phyloP scores from a whole-genome alignment of 2,113 vertebrate species.

The Sphyrna mokarran region DNA sequence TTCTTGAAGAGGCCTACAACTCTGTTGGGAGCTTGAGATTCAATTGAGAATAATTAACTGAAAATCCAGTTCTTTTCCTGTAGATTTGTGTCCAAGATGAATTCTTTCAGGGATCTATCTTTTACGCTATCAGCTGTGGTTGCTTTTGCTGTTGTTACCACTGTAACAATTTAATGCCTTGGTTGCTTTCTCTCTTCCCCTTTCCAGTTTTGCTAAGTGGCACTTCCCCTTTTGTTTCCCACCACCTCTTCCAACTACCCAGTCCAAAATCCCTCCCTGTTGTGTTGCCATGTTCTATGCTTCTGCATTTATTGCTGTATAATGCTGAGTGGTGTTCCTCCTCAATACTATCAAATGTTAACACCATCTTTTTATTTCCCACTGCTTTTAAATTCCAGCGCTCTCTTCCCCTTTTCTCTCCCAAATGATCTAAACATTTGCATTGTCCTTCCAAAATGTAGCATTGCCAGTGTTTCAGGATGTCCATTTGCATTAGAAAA shows the following conservation, averaged over 20 bases:
- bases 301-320: not conserved
- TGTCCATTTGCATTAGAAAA: not conserved
- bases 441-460: not conserved
- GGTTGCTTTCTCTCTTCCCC: not conserved
- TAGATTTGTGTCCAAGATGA: not conserved
- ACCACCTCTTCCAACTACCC: not conserved
- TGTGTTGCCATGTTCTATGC: not conserved
- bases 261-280: not conserved
- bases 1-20: not conserved
- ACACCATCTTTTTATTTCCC: not conserved
- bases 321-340: not conserved
- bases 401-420: not conserved
- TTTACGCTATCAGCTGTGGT: not conserved
- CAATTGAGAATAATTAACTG: not conserved
- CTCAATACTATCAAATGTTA: not conserved
- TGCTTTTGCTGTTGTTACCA: not conserved
- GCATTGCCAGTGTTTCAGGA: not conserved
- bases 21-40: not conserved
- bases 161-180: not conserved
- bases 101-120: not conserved
- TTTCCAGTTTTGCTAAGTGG: not conserved
- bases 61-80: not conserved
- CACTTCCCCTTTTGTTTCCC: not conserved
- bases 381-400: not conserved
- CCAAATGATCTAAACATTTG: not conserved